Conservation (phyloP, 2,888 invertebrate genomes). For the Lissocephala sabroskyi region DNA sequence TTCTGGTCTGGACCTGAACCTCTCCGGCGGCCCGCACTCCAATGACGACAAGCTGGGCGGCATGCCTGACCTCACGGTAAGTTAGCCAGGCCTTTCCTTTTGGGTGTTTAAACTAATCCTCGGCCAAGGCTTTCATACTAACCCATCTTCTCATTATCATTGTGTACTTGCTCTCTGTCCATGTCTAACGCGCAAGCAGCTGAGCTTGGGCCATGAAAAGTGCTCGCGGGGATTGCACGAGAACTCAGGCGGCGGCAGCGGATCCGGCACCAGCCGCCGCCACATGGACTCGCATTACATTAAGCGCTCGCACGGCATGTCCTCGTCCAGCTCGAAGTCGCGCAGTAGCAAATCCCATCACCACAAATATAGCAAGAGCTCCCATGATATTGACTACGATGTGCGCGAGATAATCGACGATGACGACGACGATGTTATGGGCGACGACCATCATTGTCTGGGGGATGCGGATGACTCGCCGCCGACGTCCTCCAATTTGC, state of each 20-base stretch:
- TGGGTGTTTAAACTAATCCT: constrained; percentile 9
- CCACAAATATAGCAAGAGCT: constrained; percentile 57
- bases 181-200: constrained; percentile 30
- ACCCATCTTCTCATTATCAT: constrained; percentile 6
- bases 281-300: constrained; percentile 75
- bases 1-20: constrained; percentile 57
- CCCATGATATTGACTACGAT: constrained; percentile 58
- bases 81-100: constrained; percentile 32
- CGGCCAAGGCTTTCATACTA: constrained; percentile 5
- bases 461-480: constrained; percentile 63
- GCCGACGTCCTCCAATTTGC: constrained; percentile 56
- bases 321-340: constrained; percentile 23
- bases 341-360: constrained; percentile 45
- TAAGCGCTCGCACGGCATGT: constrained; percentile 62
- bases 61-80: constrained; percentile 70
- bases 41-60: constrained; percentile 64
- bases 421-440: constrained; percentile 43
- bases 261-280: constrained; percentile 41
- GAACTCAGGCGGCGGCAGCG: constrained; percentile 12
- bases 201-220: constrained; percentile 62
- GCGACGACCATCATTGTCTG: constrained; percentile 54
- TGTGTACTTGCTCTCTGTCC: constrained; percentile 17
- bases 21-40: constrained; percentile 13
- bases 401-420: constrained; percentile 52
- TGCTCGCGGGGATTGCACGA: constrained; percentile 21